Evolutionary conservation across 2,113 vertebrate genomes (phyloP), one percentile per base, ranked within the genome.

Genomic region (Cyphomyrus discorhynchus): DNA sequence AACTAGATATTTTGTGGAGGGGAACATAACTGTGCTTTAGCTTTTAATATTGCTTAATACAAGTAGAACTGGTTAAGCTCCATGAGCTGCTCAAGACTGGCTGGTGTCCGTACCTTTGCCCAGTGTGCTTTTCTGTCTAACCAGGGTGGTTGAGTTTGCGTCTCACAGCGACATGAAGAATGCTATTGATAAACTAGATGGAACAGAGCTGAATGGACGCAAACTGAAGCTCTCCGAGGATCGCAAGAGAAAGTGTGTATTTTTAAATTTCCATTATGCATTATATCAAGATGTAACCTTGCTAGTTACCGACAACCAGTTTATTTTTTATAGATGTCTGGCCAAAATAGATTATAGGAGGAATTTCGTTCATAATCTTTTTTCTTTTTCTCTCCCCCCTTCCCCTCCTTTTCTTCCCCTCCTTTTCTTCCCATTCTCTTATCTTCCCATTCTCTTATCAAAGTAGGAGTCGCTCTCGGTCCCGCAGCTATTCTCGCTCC

Each of bases 91-190:
- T 19, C 1, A 42, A 8, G 13, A 15, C 15, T 17, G n/a, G n/a
- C 62, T 70, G 62, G 62, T 42, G 17, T 27, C 9, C 0, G 13
- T 89, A 4, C 13, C 62, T 46, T 6, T 56, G 85, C 58, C 24
- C 1, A 8, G 47, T 87, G 8, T 82, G 3, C 87, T 39, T 35
- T 39, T 89, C 83, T 15, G 3, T 49, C 83, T 88, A 77, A 86
- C 80, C 90, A 98, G 98, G 88, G 97, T 98, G 93, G 98, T 98
- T 89, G 98, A 98, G 94, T 98, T 98, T 95, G 96, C 97, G 31
- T 97, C 97, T 13, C 97, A 97, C 11, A 97, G 96, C 91, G 98
- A 98, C 90, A 96, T 98, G 97, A 98, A 97, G 96, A 98, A 97
- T 19, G 98, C 97, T 90, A 95, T 98, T 91, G 95, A 97, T 88